phyloP scores from a whole-genome alignment of 2,113 vertebrate genomes.

The Procavia capensis region DNA sequence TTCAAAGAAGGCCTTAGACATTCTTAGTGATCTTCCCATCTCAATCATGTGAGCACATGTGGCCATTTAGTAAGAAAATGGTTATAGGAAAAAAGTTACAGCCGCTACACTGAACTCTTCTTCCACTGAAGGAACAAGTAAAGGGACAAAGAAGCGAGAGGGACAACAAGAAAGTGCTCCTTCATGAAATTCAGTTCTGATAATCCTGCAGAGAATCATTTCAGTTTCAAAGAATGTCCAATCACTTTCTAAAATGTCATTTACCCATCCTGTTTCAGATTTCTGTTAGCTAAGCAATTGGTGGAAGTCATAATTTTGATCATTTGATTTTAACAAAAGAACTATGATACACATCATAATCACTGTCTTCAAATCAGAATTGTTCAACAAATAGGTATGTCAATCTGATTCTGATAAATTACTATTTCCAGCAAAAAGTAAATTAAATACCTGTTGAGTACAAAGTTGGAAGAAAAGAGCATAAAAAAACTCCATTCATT shows the following conservation, averaged over 20 bases:
- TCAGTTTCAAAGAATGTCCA: not conserved
- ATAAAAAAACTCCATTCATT: slow-evolving; percentile 99
- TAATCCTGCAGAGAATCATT: slow-evolving; percentile 38
- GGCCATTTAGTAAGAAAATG: slow-evolving; percentile 17
- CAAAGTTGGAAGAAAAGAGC: slow-evolving; percentile 99
- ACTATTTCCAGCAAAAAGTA: slow-evolving; percentile 79
- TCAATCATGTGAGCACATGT: not conserved
- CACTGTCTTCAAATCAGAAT: slow-evolving; percentile 72
- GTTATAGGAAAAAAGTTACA: not conserved
- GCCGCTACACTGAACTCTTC: slow-evolving; percentile 6
- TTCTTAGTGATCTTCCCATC: slow-evolving; percentile 45
- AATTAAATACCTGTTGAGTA: slow-evolving; percentile 96
- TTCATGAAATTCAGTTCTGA: not conserved
- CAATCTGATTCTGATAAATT: slow-evolving; percentile 72
- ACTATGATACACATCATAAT: slow-evolving; percentile 27
- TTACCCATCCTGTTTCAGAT: slow-evolving; percentile 32
- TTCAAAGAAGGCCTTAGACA: slow-evolving; percentile 19
- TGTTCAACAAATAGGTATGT: slow-evolving; percentile 67
- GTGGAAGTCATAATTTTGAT: not conserved
- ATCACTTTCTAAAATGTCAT: slow-evolving; percentile 38
- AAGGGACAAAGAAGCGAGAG: not conserved
- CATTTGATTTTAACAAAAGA: slow-evolving; percentile 57
- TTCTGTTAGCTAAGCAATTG: slow-evolving; percentile 36
- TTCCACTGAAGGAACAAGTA: not conserved
- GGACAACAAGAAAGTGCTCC: slow-evolving; percentile 17